Evolutionary conservation across 2,888 invertebrate species (phyloP).

Genomic region (Acleris emargana): DNA sequence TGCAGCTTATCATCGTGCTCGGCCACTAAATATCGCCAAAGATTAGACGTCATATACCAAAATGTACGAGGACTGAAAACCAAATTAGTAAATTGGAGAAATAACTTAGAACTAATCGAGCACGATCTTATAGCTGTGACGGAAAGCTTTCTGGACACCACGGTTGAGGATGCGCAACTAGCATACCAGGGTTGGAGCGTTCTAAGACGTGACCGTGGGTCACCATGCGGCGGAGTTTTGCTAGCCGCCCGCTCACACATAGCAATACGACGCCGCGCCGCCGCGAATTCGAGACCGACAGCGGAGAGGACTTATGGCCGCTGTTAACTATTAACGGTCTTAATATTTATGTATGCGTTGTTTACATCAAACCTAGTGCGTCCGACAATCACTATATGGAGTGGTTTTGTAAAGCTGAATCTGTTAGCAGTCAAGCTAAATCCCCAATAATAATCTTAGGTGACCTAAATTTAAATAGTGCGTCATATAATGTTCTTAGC

Average conservation of each 20-base stretch:
- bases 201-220: too few species aligned
- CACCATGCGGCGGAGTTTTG: too few species aligned
- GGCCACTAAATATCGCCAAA: too few species aligned
- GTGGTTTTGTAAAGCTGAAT: slow-evolving; percentile 13
- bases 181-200: too few species aligned
- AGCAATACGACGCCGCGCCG: too few species aligned
- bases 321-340: not conserved
- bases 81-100: too few species aligned
- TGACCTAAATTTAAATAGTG: slow-evolving; percentile 4
- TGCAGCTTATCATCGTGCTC: too few species aligned
- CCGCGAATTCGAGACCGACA: too few species aligned
- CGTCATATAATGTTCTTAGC: slow-evolving; percentile 6
- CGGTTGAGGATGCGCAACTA: slow-evolving; percentile 1
- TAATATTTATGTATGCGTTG: not conserved
- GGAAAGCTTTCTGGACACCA: not conserved
- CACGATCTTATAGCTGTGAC: not conserved
- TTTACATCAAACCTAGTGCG: slow-evolving; percentile 10
- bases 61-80: too few species aligned
- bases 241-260: too few species aligned
- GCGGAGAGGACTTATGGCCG: too few species aligned
- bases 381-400: not conserved
- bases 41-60: too few species aligned
- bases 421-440: slow-evolving; percentile 2
- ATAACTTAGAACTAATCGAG: not conserved
- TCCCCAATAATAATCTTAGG: slow-evolving; percentile 5